Percentiles rank a stretch among this genome's conserved stretches.
Conservation (phyloP, 2,888 invertebrate genomes). For the Coelinius sp. region DNA sequence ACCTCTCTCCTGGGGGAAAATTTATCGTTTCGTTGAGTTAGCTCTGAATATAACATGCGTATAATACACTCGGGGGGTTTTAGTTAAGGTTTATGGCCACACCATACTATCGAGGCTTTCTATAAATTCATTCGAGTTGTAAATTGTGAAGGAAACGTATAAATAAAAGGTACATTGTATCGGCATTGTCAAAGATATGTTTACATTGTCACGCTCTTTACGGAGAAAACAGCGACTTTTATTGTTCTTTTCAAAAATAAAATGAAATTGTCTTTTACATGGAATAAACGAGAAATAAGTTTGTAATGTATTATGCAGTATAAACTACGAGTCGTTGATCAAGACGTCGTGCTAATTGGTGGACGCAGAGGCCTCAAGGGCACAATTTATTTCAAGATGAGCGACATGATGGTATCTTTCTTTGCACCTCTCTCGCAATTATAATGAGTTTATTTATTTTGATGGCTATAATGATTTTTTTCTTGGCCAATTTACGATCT, state of each 20-base stretch:
- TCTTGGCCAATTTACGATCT: background rate
- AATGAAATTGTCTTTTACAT: background rate
- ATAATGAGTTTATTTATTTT: slow-evolving; percentile 25
- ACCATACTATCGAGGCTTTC: slow-evolving; percentile 50
- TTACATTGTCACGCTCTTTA: slow-evolving; percentile 47
- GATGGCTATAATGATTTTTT: slow-evolving; percentile 9
- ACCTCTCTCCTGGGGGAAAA: slow-evolving; percentile 55
- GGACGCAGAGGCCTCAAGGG: slow-evolving; percentile 9
- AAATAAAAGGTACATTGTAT: slow-evolving; percentile 2
- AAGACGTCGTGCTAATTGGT: slow-evolving; percentile 45
- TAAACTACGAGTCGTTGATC: slow-evolving; percentile 52
- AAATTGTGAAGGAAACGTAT: slow-evolving; percentile 53
- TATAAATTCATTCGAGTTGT: slow-evolving; percentile 66
- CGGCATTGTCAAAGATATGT: slow-evolving; percentile 57
- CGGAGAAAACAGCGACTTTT: background rate
- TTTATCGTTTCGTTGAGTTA: slow-evolving; percentile 64
- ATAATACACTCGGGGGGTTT: slow-evolving; percentile 33
- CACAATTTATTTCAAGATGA: slow-evolving; percentile 20
- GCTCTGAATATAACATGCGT: slow-evolving; percentile 24
- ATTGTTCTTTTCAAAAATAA: background rate
- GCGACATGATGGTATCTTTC: slow-evolving; percentile 19
- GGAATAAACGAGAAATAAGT: background rate
- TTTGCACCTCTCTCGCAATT: slow-evolving; percentile 20
- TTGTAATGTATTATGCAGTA: slow-evolving; percentile 17
- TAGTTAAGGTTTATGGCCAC: slow-evolving; percentile 34